Conservation (phyloP, 2,797 vertebrate genomes). For the Falco concolor region DNA sequence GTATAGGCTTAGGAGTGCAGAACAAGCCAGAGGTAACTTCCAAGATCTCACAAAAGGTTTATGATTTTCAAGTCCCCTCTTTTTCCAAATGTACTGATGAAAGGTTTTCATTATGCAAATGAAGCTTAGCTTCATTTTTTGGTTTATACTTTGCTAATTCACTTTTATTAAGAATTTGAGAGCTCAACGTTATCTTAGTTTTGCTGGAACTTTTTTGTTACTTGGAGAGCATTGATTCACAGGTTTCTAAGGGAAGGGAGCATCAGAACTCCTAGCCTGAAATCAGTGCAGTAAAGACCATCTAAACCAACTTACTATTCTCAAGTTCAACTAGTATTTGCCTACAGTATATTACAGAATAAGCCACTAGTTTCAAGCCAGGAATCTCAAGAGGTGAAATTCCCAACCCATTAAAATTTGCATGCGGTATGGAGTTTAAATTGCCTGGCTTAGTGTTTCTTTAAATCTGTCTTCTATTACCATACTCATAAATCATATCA, state of each 20-base stretch:
- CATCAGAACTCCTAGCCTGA: background rate
- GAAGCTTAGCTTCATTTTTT: background rate
- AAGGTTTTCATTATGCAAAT: background rate
- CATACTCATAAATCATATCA: background rate
- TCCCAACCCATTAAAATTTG: background rate
- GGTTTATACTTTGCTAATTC: background rate
- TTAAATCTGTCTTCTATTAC: background rate
- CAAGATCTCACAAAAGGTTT: background rate
- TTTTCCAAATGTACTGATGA: background rate
- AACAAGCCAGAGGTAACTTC: background rate
- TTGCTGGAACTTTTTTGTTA: background rate
- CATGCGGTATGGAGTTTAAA: background rate
- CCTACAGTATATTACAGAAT: background rate
- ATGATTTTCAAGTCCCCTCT: background rate
- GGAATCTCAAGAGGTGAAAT: background rate
- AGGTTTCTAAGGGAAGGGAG: background rate
- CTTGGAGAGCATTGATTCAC: background rate
- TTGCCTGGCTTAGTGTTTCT: background rate
- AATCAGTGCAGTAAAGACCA: background rate
- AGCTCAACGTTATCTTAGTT: background rate
- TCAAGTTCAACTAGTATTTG: background rate
- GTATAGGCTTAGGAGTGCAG: background rate
- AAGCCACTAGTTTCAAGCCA: background rate
- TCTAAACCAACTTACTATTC: background rate
- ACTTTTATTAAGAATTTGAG: background rate